phyloP scores from a whole-genome alignment of 2,113 vertebrate species.

The Mobula hypostoma region DNA sequence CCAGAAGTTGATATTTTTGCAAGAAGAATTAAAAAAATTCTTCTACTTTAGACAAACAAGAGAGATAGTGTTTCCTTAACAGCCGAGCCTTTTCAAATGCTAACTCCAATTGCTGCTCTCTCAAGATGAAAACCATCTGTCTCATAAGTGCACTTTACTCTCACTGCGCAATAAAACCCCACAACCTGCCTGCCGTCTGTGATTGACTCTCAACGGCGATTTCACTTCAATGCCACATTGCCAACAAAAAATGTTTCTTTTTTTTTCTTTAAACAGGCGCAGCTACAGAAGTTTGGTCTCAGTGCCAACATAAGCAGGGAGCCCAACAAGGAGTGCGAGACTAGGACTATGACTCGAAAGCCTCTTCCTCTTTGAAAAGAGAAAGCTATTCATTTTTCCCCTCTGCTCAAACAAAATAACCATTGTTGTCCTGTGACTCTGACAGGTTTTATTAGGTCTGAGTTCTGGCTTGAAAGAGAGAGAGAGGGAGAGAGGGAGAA shows the following conservation, averaged over 20 bases:
- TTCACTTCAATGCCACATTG: constrained; percentile 5
- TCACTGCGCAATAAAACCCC: neutral
- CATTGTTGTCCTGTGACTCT: constrained; percentile 21
- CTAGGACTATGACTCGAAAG: neutral
- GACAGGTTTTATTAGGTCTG: constrained; percentile 23
- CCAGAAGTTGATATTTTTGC: constrained; percentile 26
- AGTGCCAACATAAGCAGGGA: neutral
- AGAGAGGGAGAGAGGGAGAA: neutral
- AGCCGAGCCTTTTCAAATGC: neutral
- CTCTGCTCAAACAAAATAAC: neutral
- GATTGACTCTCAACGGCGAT: neutral
- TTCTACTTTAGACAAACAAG: constrained; percentile 25
- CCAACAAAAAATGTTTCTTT: neutral
- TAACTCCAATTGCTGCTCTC: neutral
- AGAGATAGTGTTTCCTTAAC: constrained; percentile 30
- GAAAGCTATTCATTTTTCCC: neutral
- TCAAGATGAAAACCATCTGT: constrained; percentile 31
- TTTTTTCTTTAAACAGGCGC: neutral
- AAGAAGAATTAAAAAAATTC: neutral
- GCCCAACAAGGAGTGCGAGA: neutral
- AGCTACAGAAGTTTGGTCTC: neutral
- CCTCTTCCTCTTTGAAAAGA: neutral
- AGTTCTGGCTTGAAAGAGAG: neutral
- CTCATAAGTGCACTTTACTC: neutral
- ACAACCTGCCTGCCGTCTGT: neutral